phyloP scores from a whole-genome alignment of 2,888 invertebrate genomes.

The Phortica okadai region DNA sequence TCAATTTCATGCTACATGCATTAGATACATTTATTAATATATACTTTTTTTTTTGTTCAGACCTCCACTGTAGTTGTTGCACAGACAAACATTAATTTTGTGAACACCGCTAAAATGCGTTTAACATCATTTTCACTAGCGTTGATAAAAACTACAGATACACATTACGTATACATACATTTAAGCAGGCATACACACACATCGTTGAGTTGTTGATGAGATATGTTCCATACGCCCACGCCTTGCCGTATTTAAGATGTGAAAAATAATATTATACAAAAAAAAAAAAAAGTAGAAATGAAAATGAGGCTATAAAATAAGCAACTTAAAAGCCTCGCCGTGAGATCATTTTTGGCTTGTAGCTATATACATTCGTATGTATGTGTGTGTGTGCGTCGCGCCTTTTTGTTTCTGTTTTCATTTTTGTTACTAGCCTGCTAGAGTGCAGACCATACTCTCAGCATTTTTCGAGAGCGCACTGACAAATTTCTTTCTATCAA shows the following conservation, averaged over 20 bases:
- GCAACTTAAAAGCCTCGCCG: constrained; percentile 35
- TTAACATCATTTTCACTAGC: constrained; percentile 9
- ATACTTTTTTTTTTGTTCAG: neutral
- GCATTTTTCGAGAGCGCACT: neutral
- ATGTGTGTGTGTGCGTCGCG: neutral
- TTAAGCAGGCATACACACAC: neutral
- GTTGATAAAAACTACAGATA: constrained; percentile 20
- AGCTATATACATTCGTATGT: neutral
- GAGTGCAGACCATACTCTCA: too few species aligned
- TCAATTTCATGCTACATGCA: constrained; percentile 29
- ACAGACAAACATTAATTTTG: constrained; percentile 16
- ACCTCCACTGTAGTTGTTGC: constrained; percentile 33
- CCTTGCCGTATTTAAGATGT: constrained; percentile 29
- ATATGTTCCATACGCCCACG: constrained; percentile 36
- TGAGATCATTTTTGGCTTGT: constrained; percentile 37
- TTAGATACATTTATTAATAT: constrained; percentile 7
- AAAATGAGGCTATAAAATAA: constrained; percentile 34
- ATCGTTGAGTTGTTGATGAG: neutral
- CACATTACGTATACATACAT: neutral
- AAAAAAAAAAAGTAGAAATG: neutral
- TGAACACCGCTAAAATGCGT: constrained; percentile 2
- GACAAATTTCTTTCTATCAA: constrained; percentile 20
- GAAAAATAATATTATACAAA: too few species aligned
- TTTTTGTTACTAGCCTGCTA: neutral
- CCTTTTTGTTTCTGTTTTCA: neutral